A percentile compares a stretch with the other conserved stretches of the same genome.
Conservation (phyloP, 92 coral and sea anemone species). For the Zoanthus sociatus region DNA sequence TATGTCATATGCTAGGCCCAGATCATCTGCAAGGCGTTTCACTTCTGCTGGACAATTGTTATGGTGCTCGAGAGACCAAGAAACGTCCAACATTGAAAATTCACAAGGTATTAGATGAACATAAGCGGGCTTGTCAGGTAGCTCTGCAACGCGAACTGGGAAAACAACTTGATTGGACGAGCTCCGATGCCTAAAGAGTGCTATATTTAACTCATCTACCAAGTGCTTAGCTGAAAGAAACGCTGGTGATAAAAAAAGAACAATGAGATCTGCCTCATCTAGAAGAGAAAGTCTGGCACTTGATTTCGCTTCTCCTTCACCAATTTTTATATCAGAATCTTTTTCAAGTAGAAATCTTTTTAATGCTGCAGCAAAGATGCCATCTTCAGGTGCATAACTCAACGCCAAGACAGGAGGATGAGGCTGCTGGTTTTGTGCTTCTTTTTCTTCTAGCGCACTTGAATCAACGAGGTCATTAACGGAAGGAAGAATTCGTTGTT, state of each 20-base stretch:
- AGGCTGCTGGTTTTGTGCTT: background rate
- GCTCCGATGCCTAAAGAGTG: slow-evolving; percentile 84
- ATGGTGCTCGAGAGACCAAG: slow-evolving; percentile 57
- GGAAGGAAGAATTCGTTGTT: slow-evolving; percentile 23
- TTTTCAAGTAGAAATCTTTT: slow-evolving; percentile 72
- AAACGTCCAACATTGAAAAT: slow-evolving; percentile 62
- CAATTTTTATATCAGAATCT: slow-evolving; percentile 58
- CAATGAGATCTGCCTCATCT: slow-evolving; percentile 83
- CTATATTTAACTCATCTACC: slow-evolving; percentile 91
- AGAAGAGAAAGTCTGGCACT: slow-evolving; percentile 74
- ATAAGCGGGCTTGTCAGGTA: slow-evolving; percentile 84
- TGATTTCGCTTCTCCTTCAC: slow-evolving; percentile 67
- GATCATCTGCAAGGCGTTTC: slow-evolving; percentile 42
- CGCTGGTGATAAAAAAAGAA: slow-evolving; percentile 77
- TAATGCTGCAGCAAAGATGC: slow-evolving; percentile 57
- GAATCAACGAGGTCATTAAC: background rate
- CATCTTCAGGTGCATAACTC: slow-evolving; percentile 74
- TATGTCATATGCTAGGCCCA: slow-evolving; percentile 41
- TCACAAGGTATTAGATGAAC: slow-evolving; percentile 79
- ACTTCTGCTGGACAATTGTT: slow-evolving; percentile 23
- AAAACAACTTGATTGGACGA: slow-evolving; percentile 67
- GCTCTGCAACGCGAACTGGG: slow-evolving; percentile 69
- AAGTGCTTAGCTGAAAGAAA: slow-evolving; percentile 74
- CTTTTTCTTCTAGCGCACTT: background rate
- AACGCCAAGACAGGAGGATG: slow-evolving; percentile 62